Base-by-base conservation (phyloP, 2,113 vertebrate species). In the Toxotes chatareus region DNA sequence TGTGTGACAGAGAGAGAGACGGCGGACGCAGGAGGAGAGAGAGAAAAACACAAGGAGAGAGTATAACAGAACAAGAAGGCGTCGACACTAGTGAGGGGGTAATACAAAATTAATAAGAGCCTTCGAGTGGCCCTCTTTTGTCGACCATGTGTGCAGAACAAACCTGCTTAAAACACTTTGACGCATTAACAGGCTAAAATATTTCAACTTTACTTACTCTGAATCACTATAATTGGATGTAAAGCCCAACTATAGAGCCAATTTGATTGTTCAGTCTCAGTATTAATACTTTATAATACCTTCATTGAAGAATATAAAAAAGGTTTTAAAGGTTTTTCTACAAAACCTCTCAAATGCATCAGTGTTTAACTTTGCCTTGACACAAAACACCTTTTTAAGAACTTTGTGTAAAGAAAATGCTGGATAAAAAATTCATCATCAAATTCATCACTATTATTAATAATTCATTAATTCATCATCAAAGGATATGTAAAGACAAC, bases 21-120 rank as follows among this genome's bases (percentile, higher is more conserved):
- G 44, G 47, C 51, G 10, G 23, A 66, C 75, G 60, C 42, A 42
- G 46, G 32, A 42, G 40, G 53, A 53, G 49, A 67, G 57, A 42
- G 42, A 47, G 27, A 40, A 67, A 38, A 72, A 49, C 23, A 31
- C 38, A 44, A n/a, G 51, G 46, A 77, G 56, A 61, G 14, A 57
- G 49, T 67, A 31, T 70, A 64, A 83, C 16, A 76, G 64, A 80
- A 57, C 76, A 76, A 74, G 68, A 79, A 82, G 51, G 42, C 53
- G 17, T 70, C 57, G 55, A 73, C 62, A 42, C 67, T 73, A 2
- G 14, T 76, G 64, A 56, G 68, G 32, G 65, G 64, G 72, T 34
- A 9, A 90, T 80, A 55, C 63, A 86, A 82, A 73, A 86, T 88
- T 46, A 85, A 87, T 76, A 70, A 89, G 81, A 69, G 56, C 53